Evolutionary conservation across 2,888 invertebrate genomes (phyloP), one percentile per base, ranked within the genome.

Genomic region (Vesta saturnalis): DNA sequence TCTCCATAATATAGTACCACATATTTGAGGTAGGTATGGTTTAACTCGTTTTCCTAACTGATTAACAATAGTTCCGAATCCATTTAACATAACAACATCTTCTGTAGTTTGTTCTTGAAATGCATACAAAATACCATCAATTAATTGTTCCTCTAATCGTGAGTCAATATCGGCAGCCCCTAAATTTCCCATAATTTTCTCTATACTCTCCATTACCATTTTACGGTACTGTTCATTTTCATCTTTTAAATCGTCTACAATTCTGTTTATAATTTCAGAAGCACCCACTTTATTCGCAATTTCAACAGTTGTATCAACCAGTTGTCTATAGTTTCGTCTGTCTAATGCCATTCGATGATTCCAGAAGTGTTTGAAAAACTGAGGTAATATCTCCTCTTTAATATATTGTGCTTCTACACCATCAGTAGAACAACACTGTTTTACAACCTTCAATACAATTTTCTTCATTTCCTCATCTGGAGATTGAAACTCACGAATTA

Each of bases 381-480:
- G 97, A 0, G 98, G 98, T 75, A 99, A 86, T 77, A 99, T 99
- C 83, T 99, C 99, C 78, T 99, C 98, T 86, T 99, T 98, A 75
- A 99, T 99, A 81, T 99, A 99, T 81, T 97, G 96, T 0, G 99
- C 92, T 83, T 99, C 99, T 60, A 99, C 99, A 91, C 99, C 99
- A 83, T 99, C 99, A 0, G 99, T 99, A 8, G 97, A 98, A 82
- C 99, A 99, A 85, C 99, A 99, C 85, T 99, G 99, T 84, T 99
- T 99, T 69, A 99, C 99, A 70, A 99, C 96, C 89, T 99, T 99
- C 73, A 99, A 87, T 0, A 99, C 99, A 86, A 99, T 99, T 83
- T 99, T 99, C 85, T 99, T 99, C 99, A 99, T 99, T 88, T 99
- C 99, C 84, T 99, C 99, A 84, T 99, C 99, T 0, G 99, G 99